Base-by-base conservation (phyloP, 2,113 vertebrate genomes). In the Hypomesus transpacificus region DNA sequence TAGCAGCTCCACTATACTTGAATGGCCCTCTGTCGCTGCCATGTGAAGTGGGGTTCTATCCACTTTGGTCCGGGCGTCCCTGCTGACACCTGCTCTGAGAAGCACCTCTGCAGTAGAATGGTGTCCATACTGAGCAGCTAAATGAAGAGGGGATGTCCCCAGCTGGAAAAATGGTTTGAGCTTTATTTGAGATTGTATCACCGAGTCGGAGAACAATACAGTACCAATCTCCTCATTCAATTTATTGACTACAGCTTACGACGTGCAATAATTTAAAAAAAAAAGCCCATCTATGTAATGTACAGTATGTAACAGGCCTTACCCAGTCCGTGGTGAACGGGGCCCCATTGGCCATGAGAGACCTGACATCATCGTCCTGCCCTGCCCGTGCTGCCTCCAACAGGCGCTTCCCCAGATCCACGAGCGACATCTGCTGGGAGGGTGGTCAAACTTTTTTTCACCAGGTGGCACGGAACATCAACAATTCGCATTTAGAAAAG, bases 321-420 rank as follows among this genome's bases (percentile, higher is more conserved):
- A 93, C 92, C 90, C 91, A 93, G 78, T 92, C 92, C 0, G 92
- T 93, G 57, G 91, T 92, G 80, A 94, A 94, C 0, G 92, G 93
- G 4, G 93, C 92, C 0, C 93, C 92, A 1, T 88, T 93, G 1
- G 91, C 90, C 91, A 93, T 91, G 75, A 94, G 69, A 0, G 86
- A 82, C n/a, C 91, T 84, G 69, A 94, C 92, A 84, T 94, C 91
- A 57, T 92, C 91, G 74, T 94, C 93, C 70, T 92, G 87, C 14
- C 92, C 90, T 39, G 86, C 83, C 68, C 92, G 87, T 66, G 92
- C 94, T 1, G 94, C 94, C 75, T 93, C 92, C 17, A 92, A 79
- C 82, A 95, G 68, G 71, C 83, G 88, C 87, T 92, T 93, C 70
- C 91, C 90, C 28, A 93, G 82, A 78, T 91, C 86, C 90, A 94